These are phyloP conservation scores for Microplitis deprimator DNA, from an alignment of 2,888 invertebrate species.

Conservation along the genomic window DNA sequence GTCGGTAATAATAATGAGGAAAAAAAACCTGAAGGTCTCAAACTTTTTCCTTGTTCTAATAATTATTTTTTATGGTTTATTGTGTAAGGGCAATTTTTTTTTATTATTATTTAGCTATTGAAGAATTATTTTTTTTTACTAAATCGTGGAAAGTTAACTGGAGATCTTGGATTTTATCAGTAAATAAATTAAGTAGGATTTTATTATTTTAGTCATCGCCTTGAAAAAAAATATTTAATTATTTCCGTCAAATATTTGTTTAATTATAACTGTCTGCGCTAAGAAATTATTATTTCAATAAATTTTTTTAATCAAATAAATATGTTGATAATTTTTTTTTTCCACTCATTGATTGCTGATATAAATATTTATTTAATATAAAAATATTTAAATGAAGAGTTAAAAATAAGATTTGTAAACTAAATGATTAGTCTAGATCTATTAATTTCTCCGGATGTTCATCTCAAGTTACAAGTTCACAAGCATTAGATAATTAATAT, in stretches of 20 bases:
- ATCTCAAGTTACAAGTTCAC: slow-evolving; percentile 19
- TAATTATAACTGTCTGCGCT: too few species aligned
- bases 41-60: slow-evolving; percentile 6
- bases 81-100: background rate
- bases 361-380: background rate
- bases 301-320: too few species aligned
- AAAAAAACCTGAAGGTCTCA: slow-evolving; percentile 9
- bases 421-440: background rate
- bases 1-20: background rate
- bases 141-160: too few species aligned
- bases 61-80: background rate
- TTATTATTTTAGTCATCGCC: too few species aligned
- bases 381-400: background rate
- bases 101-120: background rate
- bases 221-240: too few species aligned
- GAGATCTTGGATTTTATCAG: too few species aligned
- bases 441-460: slow-evolving; percentile 5
- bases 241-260: too few species aligned
- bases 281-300: too few species aligned
- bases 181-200: too few species aligned
- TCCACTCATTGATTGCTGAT: background rate
- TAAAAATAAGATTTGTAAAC: background rate
- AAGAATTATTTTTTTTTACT: too few species aligned
- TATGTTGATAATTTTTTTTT: background rate
- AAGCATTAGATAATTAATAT: slow-evolving; percentile 31